These are phyloP conservation scores for Drosophila funebris DNA, from an alignment of 1,140 invertebrate genomes.

Conservation along the genomic window DNA sequence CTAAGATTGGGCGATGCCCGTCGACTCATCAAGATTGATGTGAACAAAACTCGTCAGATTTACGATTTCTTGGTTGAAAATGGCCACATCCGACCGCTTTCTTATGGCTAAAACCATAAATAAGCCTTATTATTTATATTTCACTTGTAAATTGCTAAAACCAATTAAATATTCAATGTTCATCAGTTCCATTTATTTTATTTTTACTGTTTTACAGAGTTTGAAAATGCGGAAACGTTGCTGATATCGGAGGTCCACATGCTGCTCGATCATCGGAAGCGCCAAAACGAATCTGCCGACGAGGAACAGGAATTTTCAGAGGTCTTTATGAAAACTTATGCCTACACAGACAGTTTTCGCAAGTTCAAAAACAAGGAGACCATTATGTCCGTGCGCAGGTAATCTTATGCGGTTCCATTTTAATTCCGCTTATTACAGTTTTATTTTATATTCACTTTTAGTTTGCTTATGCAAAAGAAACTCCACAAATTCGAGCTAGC, in stretches of 20 bases:
- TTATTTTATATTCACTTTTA: constrained; percentile 84
- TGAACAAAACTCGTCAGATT: constrained; percentile 95
- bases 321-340: constrained; percentile 98
- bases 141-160: constrained; percentile 68
- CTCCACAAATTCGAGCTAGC: constrained; percentile 99
- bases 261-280: constrained; percentile 98
- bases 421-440: not conserved
- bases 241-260: constrained; percentile 99
- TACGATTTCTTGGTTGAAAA: constrained; percentile 92
- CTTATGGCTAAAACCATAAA: constrained; percentile 44
- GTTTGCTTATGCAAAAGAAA: constrained; percentile 96
- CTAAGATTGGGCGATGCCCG: constrained; percentile 92
- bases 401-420: constrained; percentile 58
- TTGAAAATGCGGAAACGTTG: constrained; percentile 99
- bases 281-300: constrained; percentile 98
- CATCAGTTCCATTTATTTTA: not conserved
- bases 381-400: constrained; percentile 96
- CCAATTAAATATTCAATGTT: not conserved
- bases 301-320: constrained; percentile 99
- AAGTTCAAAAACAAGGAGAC: constrained; percentile 99
- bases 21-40: constrained; percentile 94
- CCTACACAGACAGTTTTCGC: constrained; percentile 97
- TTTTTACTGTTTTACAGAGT: constrained; percentile 89
- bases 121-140: constrained; percentile 27
- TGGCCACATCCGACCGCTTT: constrained; percentile 87